A percentile compares a stretch with the other conserved stretches of the same genome.
Evolutionary conservation across 2,888 invertebrate species (phyloP).

Genomic region (Rapana venosa): DNA sequence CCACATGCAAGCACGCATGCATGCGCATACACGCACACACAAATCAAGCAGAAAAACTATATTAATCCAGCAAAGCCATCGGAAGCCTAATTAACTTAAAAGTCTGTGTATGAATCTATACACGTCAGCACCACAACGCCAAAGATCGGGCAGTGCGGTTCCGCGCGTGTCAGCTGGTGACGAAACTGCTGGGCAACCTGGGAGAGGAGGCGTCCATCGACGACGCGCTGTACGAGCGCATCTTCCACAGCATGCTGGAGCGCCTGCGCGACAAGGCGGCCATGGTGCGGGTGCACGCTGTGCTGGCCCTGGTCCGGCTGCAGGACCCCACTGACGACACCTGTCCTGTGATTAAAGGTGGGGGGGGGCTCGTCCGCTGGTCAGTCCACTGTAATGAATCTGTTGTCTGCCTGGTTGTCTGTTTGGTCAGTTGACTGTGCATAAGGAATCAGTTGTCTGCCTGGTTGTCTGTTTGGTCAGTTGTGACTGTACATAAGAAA

Average conservation of each 20-base stretch:
- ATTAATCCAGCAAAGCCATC: too few relatives aligned
- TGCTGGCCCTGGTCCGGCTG: constrained; percentile 87
- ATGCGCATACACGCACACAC: too few relatives aligned
- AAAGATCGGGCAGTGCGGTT: constrained; percentile 83
- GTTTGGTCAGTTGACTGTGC: too few relatives aligned
- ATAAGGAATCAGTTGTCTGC: too few relatives aligned
- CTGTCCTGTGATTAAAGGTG: constrained; percentile 86
- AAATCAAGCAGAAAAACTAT: too few relatives aligned
- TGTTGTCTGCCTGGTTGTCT: too few relatives aligned
- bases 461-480: too few relatives aligned
- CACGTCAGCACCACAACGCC: constrained; percentile 76
- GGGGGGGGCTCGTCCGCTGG: background rate
- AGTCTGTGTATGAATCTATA: too few relatives aligned
- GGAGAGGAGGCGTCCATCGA: constrained; percentile 88
- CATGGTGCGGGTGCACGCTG: constrained; percentile 88
- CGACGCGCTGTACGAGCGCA: constrained; percentile 86
- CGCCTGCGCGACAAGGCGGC: constrained; percentile 86
- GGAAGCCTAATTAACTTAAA: too few relatives aligned
- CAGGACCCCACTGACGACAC: constrained; percentile 88
- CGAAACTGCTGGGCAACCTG: constrained; percentile 86
- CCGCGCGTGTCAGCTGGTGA: constrained; percentile 88
- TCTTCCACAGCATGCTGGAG: constrained; percentile 86
- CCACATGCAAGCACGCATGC: too few relatives aligned
- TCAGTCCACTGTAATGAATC: background rate
- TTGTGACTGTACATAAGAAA: too few relatives aligned